Conservation (phyloP, 2,113 vertebrate species). For the Thamnophis sirtalis region DNA sequence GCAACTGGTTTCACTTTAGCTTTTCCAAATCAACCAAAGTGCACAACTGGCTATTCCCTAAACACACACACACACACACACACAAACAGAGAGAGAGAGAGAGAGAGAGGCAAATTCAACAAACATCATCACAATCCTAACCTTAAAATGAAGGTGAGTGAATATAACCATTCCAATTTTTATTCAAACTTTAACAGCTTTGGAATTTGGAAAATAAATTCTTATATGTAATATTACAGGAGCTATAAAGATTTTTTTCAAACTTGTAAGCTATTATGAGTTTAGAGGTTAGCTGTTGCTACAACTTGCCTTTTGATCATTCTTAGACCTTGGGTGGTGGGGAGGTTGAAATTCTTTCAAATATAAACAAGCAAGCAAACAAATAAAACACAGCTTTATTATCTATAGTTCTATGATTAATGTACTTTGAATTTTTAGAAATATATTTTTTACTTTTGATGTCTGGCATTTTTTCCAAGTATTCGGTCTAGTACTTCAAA, state of each 20-base stretch:
- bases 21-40: background rate
- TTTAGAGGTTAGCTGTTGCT: background rate
- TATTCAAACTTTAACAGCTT: background rate
- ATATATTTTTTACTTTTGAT: background rate
- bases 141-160: background rate
- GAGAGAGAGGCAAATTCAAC: background rate
- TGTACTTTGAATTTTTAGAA: background rate
- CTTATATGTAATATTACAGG: background rate
- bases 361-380: background rate
- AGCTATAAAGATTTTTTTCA: background rate
- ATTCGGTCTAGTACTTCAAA: background rate
- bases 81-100: too few species aligned
- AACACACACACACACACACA: too few species aligned
- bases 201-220: background rate
- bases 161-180: background rate
- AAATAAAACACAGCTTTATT: background rate
- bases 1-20: background rate
- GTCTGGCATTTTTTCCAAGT: background rate
- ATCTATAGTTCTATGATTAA: background rate
- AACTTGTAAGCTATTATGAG: background rate
- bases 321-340: background rate
- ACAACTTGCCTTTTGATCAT: background rate
- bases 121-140: background rate
- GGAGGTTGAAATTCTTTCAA: background rate
- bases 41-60: background rate